Conservation (phyloP, 2,888 invertebrate species). For the Coleophora flavipennella region DNA sequence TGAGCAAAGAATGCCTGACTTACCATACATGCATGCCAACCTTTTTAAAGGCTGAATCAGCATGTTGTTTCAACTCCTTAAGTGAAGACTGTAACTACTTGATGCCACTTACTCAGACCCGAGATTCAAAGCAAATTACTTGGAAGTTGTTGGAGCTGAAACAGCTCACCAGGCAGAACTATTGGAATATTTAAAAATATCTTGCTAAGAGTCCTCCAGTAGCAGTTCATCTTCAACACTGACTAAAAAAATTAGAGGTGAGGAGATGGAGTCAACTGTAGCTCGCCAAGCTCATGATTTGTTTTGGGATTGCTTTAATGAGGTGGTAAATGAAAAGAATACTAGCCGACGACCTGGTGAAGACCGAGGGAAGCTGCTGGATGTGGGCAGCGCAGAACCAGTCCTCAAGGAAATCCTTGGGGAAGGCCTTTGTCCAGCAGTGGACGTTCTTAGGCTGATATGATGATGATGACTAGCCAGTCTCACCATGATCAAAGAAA, state of each 20-base stretch:
- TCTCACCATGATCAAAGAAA: no score
- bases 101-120: conserved; percentile 14
- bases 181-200: conserved; percentile 11
- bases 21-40: conserved; percentile 11
- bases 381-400: no score
- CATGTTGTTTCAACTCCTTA: conserved; percentile 16
- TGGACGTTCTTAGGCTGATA: no score
- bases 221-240: conserved; percentile 8
- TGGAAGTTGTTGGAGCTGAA: conserved; percentile 8
- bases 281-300: conserved; percentile 14
- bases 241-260: conserved; percentile 12
- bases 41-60: conserved; percentile 15
- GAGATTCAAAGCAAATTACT: conserved; percentile 14
- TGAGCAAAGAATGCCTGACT: conserved; percentile 8
- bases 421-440: no score
- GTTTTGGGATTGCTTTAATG: conserved; percentile 17
- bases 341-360: no score
- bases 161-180: conserved; percentile 10
- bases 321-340: conserved; percentile 17
- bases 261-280: conserved; percentile 11
- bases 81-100: conserved; percentile 15
- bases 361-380: no score
- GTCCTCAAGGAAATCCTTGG: no score
- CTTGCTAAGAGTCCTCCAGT: conserved; percentile 9
- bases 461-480: no score